Conservation (phyloP, 2,113 vertebrate species). For the Sciurus niger region DNA sequence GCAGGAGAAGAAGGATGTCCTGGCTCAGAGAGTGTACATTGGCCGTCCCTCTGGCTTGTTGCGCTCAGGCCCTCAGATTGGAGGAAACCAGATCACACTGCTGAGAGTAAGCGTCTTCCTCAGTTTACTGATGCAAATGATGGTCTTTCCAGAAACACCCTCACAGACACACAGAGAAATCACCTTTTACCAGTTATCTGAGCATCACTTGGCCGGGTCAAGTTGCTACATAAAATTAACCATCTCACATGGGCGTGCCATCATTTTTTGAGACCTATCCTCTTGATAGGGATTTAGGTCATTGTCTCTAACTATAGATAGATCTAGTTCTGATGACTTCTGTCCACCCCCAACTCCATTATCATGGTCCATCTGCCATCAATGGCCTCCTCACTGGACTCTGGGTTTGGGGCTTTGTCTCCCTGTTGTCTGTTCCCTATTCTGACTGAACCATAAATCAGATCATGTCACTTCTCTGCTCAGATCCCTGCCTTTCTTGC, state of each 20-base stretch:
- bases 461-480: too few species aligned
- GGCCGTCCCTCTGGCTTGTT: not conserved
- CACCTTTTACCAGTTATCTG: too few species aligned
- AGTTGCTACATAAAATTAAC: not conserved
- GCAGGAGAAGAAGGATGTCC: not conserved
- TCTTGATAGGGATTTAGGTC: not conserved
- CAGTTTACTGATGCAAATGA: not conserved
- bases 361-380: not conserved
- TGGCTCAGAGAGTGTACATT: not conserved
- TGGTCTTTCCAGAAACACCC: not conserved
- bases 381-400: not conserved
- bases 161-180: too few species aligned
- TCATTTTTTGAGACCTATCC: not conserved
- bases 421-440: accelerated
- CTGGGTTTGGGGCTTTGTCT: not conserved
- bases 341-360: too few species aligned
- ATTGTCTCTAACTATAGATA: not conserved
- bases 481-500: not conserved
- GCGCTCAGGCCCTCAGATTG: not conserved
- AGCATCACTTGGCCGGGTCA: not conserved
- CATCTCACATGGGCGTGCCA: not conserved
- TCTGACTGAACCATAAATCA: not conserved
- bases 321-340: not conserved
- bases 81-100: not conserved
- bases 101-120: not conserved